Conservation (phyloP, 53 echinoderm and acorn worm genomes). For the Mesocentrotus franciscanus region DNA sequence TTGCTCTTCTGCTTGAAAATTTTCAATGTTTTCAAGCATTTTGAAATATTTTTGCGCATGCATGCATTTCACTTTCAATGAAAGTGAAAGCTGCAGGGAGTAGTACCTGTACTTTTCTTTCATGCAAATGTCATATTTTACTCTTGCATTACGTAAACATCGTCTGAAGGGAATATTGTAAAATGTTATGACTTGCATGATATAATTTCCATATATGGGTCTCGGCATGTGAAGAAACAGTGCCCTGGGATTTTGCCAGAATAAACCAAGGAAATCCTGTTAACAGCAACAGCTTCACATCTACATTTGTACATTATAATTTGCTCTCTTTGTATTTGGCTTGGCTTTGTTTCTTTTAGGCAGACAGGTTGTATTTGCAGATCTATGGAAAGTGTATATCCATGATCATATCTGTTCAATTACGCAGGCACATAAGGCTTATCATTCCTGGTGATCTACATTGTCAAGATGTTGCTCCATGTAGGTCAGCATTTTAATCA, state of each 20-base stretch:
- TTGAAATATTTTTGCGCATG: neutral
- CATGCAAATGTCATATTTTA: neutral
- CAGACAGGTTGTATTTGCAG: neutral
- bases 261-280: slow-evolving; percentile 5
- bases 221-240: neutral
- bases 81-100: neutral
- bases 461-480: neutral
- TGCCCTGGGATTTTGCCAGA: slow-evolving; percentile 3
- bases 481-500: neutral
- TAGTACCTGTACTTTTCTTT: neutral
- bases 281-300: neutral
- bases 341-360: neutral
- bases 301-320: neutral
- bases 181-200: neutral
- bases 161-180: neutral
- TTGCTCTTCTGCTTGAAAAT: neutral
- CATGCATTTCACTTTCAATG: neutral
- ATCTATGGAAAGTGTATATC: neutral
- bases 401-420: neutral
- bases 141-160: too few species aligned
- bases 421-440: neutral
- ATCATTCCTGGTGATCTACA: neutral
- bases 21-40: neutral
- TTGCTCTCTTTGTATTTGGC: neutral
- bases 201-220: neutral